Percentiles rank a stretch among this genome's conserved stretches.
Evolutionary conservation across 1,140 invertebrate genomes (phyloP).

Genomic region (Vollenhovia emeryi): DNA sequence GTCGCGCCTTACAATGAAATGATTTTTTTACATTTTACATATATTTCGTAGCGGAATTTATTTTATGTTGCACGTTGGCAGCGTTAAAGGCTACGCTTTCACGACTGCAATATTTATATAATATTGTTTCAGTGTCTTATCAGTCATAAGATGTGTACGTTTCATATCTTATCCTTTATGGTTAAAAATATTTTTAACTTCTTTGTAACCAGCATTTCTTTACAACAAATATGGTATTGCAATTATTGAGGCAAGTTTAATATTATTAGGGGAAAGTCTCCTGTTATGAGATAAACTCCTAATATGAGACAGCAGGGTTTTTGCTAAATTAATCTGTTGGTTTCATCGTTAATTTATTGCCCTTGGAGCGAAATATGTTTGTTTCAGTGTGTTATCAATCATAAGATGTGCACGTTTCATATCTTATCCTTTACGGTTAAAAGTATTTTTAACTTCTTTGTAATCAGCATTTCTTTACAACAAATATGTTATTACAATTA

Average conservation of each 20-base stretch:
- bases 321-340: no score
- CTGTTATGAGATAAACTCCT: no score
- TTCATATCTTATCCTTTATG: conserved; percentile 33
- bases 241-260: not conserved
- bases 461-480: not conserved
- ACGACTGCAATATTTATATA: conserved; percentile 32
- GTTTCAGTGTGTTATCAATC: conserved; percentile 41
- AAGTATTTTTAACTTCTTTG: not conserved
- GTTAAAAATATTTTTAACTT: not conserved
- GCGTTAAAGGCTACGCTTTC: not conserved
- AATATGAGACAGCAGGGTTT: no score
- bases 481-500: not conserved
- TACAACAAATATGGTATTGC: not conserved
- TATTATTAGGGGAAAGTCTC: no score
- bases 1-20: not conserved
- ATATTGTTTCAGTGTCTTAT: conserved; percentile 41
- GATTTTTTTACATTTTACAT: conserved; percentile 11
- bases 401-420: conserved; percentile 18
- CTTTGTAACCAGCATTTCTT: not conserved
- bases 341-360: no score
- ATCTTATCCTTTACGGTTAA: conserved; percentile 25
- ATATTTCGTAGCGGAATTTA: conserved; percentile 5
- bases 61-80: conserved; percentile 13
- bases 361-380: no score
- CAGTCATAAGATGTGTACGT: conserved; percentile 22